Evolutionary conservation across 2,797 vertebrate species (phyloP), one percentile per base, ranked within the genome.

Genomic region (Prunella strophiata): DNA sequence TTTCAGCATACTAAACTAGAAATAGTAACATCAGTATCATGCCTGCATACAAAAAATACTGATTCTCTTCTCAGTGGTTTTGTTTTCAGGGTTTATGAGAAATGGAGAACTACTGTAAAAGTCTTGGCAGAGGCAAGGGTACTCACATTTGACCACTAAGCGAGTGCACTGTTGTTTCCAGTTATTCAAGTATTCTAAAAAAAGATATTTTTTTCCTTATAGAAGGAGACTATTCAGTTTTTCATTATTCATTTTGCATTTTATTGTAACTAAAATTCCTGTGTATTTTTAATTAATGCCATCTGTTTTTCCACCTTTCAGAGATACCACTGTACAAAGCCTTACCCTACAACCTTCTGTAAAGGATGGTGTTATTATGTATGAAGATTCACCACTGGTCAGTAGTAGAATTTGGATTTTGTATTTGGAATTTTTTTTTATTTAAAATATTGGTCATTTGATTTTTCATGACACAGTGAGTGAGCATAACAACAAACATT

Each of bases 331-430:
- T 1, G 99, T 99, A 48, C 99, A 99, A 97, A 99, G 98, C 25
- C 98, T 99, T 93, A 99, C 99, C 12, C 97, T 99, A 65, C 99
- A 99, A 96, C 99, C 99, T 51, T 99, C 99, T 15, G 99, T 99
- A 89, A 98, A 98, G 95, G 99, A 99, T 22, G 99, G 99, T 52
- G 97, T 99, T 95, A 99, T 99, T 92, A 95, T 98, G 9, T 99
- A 99, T 74, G 99, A 99, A 96, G 99, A 99, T 96, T 99, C 99
- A 3, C 99, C 99, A 25, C 97, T 99, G 98, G 99, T 99, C 93
- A 98, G 99, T 99, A 96, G 85, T 45, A 88, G n/a, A 32, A 27
- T 83, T 76, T 89, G 38, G 7, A 13, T 61, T 85, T n/a, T 52
- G 5, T 61, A 50, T 81, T 92, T 92, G 25, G 7, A 84, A 59